Percentiles rank a stretch among this genome's conserved stretches.
phyloP scores from a whole-genome alignment of 2,797 vertebrate genomes.

The Malurus leucopterus region DNA sequence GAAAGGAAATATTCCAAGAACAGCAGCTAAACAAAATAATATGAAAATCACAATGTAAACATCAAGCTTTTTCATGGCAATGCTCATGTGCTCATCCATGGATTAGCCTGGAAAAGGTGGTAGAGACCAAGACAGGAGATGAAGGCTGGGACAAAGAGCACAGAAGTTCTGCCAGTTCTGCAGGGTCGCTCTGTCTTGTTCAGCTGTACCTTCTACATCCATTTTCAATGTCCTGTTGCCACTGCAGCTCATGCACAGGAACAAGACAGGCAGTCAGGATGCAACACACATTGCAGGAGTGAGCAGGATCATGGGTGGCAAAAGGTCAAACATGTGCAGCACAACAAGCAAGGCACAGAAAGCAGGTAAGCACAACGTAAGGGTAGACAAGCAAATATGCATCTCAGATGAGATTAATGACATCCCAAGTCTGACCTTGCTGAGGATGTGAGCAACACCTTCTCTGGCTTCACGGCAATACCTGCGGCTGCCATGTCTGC shows the following conservation, averaged over 20 bases:
- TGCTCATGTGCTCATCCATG: accelerated
- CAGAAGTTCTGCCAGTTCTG: background rate
- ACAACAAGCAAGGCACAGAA: background rate
- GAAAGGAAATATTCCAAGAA: background rate
- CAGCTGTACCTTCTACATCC: background rate
- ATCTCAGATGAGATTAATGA: background rate
- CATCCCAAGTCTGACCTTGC: background rate
- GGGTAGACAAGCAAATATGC: background rate
- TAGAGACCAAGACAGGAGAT: background rate
- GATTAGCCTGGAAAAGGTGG: background rate
- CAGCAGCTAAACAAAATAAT: background rate
- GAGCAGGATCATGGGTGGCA: background rate
- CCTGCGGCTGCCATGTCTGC: background rate
- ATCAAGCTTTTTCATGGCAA: background rate
- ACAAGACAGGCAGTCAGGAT: background rate
- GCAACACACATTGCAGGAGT: background rate
- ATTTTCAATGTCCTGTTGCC: background rate
- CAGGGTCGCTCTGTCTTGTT: background rate
- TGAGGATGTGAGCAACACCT: background rate
- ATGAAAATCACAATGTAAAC: background rate
- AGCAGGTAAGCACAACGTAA: accelerated
- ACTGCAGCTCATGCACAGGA: background rate
- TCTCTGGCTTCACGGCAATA: background rate
- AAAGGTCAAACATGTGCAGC: accelerated
- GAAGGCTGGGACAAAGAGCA: background rate